Base-by-base conservation (phyloP, 2,113 vertebrate genomes). In the Gymnarchus niloticus region DNA sequence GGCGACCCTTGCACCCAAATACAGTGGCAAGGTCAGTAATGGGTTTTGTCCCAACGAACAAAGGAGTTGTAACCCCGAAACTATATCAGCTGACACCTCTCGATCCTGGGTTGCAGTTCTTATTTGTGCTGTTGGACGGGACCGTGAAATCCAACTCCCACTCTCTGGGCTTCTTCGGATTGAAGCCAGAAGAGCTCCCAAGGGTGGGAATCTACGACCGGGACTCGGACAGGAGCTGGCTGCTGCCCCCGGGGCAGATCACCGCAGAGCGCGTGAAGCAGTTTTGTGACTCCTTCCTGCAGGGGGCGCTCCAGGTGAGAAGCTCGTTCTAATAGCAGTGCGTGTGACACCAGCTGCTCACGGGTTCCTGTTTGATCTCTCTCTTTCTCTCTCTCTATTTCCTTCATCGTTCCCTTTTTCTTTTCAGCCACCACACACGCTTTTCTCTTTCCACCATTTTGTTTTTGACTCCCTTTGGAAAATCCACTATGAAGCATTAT, bases 121-220 rank as follows among this genome's bases (percentile, higher is more conserved):
- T 99, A 80, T 99, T 99, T 73, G 92, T 99, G 82, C 90, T 96
- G 89, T 90, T 99, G 85, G 95, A 99, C 33, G 95, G 93, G 52
- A 90, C 89, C 1, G 41, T 92, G 44, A 93, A 94, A 83, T 91
- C 92, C 84, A 98, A 97, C 84, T 89, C 85, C 3, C 93, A 85
- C 9, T 91, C 93, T 3, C 80, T 97, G 76, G 91, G 91, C 0
- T 98, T 95, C 92, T 99, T 99, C 87, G 93, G 94, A 14, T 90
- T 99, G 59, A 95, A 94, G 86, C 90, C 93, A 33, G 86, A 91
- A 77, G 95, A 99, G 65, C 93, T 98, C 46, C 98, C 98, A 0
- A 94, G 96, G 44, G 88, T 99, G 7, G 96, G 96, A 5, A 89
- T 98, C 56, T 99, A 96, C 3, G 93, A 95, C 0, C 84, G 88